Conservation (phyloP, 2,888 invertebrate genomes). For the Lepeophtheirus nordmannii region DNA sequence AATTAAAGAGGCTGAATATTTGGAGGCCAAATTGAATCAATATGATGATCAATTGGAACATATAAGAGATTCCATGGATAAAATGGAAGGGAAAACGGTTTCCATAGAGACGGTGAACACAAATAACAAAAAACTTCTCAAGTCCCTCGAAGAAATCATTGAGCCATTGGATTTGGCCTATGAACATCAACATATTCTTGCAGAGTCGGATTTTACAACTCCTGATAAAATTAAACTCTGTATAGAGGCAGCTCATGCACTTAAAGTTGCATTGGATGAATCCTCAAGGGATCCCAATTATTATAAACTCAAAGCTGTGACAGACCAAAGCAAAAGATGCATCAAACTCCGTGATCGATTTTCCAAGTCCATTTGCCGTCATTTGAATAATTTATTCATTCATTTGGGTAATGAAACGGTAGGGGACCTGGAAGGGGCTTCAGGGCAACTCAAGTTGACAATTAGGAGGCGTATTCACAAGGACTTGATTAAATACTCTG, state of each 20-base stretch:
- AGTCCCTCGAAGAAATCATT: slow-evolving; percentile 61
- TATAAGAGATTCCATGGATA: slow-evolving; percentile 71
- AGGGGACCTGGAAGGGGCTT: background rate
- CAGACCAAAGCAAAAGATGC: slow-evolving; percentile 60
- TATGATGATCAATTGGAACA: slow-evolving; percentile 68
- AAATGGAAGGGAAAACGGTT: slow-evolving; percentile 50
- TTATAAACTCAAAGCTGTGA: slow-evolving; percentile 49
- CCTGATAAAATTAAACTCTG: slow-evolving; percentile 33
- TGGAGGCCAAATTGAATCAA: slow-evolving; percentile 54
- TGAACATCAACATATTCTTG: slow-evolving; percentile 47
- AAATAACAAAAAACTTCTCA: slow-evolving; percentile 62
- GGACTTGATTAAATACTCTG: slow-evolving; percentile 19
- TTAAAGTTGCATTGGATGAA: slow-evolving; percentile 54
- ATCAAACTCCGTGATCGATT: slow-evolving; percentile 61
- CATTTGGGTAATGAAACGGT: slow-evolving; percentile 43
- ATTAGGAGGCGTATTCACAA: slow-evolving; percentile 14
- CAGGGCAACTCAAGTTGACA: slow-evolving; percentile 12
- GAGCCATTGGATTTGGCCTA: slow-evolving; percentile 52
- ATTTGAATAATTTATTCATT: slow-evolving; percentile 84
- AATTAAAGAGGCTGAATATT: slow-evolving; percentile 53
- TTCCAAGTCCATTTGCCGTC: slow-evolving; percentile 53
- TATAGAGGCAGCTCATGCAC: slow-evolving; percentile 52
- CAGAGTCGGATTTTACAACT: slow-evolving; percentile 37
- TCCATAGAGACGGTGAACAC: slow-evolving; percentile 68
- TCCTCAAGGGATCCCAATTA: slow-evolving; percentile 43